Conservation (phyloP, 2,888 invertebrate genomes). For the Elaeidobius kamerunicus region DNA sequence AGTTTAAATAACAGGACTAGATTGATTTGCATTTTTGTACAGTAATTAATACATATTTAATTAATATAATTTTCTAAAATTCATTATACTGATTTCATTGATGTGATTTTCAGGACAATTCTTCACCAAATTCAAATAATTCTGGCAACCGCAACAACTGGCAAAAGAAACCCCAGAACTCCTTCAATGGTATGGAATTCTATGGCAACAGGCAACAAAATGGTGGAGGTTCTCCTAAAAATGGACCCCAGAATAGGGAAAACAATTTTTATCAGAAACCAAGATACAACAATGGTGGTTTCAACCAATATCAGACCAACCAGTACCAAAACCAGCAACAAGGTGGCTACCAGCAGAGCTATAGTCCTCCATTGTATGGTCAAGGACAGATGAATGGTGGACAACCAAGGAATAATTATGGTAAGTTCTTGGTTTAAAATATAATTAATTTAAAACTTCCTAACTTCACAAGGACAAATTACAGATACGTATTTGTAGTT, state of each 20-base stretch:
- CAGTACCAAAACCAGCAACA: constrained; percentile 43
- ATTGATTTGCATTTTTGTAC: too few species aligned
- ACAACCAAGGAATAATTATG: constrained; percentile 36
- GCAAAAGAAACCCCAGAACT: constrained; percentile 53
- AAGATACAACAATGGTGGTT: constrained; percentile 58
- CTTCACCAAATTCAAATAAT: constrained; percentile 53
- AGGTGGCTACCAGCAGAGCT: constrained; percentile 43
- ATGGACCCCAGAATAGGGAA: constrained; percentile 47
- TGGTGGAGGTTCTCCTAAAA: constrained; percentile 32
- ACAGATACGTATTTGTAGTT: too few species aligned
- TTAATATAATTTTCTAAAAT: too few species aligned
- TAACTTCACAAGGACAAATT: too few species aligned
- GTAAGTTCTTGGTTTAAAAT: constrained; percentile 36
- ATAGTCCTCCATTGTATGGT: constrained; percentile 41
- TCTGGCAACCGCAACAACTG: constrained; percentile 42
- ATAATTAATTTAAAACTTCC: too few species aligned
- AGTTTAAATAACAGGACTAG: too few species aligned
- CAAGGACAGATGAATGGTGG: constrained; percentile 35
- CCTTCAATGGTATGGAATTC: constrained; percentile 53
- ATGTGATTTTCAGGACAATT: constrained; percentile 37
- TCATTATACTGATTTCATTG: too few species aligned
- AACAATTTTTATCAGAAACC: constrained; percentile 53
- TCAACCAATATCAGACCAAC: constrained; percentile 53
- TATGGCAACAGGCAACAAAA: constrained; percentile 50
- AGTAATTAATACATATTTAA: too few species aligned